A percentile compares a stretch with the other conserved stretches of the same genome.
Evolutionary conservation across 2,113 vertebrate species (phyloP).

Genomic region (Cyrtonyx montezumae): DNA sequence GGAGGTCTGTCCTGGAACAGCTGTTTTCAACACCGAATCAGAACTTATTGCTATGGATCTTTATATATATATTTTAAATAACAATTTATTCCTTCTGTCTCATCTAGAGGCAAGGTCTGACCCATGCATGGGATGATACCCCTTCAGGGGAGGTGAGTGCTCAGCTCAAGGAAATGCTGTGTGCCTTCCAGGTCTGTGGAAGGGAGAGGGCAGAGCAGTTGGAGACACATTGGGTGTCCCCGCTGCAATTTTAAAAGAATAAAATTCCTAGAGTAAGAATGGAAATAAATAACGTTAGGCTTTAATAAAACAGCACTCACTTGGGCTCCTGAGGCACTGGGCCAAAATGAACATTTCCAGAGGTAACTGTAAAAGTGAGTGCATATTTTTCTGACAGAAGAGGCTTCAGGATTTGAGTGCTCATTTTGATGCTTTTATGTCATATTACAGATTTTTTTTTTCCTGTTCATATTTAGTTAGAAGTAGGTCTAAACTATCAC

Average conservation of each 20-base stretch:
- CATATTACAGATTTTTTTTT: neutral
- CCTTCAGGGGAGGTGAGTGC: neutral
- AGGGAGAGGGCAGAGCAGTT: neutral
- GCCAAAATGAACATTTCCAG: conserved; percentile 22
- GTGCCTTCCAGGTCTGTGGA: neutral
- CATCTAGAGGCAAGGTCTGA: neutral
- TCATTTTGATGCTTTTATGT: neutral
- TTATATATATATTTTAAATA: too few species aligned
- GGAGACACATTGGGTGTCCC: neutral
- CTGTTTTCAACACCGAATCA: neutral
- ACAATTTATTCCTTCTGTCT: fast-evolving
- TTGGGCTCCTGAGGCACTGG: neutral
- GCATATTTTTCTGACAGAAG: neutral
- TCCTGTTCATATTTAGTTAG: neutral
- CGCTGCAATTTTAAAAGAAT: neutral
- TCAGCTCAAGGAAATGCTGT: neutral
- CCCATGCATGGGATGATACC: neutral
- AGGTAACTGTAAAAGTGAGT: neutral
- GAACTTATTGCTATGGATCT: neutral
- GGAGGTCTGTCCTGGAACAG: neutral
- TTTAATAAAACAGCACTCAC: neutral
- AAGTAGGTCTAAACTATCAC: neutral
- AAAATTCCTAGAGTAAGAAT: neutral
- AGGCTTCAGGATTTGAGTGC: neutral
- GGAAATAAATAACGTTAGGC: neutral